These are phyloP conservation scores for Sanderia malayensis DNA, from an alignment of 30 jellyfish, hydroid and myxozoan species.

Conservation along the genomic window DNA sequence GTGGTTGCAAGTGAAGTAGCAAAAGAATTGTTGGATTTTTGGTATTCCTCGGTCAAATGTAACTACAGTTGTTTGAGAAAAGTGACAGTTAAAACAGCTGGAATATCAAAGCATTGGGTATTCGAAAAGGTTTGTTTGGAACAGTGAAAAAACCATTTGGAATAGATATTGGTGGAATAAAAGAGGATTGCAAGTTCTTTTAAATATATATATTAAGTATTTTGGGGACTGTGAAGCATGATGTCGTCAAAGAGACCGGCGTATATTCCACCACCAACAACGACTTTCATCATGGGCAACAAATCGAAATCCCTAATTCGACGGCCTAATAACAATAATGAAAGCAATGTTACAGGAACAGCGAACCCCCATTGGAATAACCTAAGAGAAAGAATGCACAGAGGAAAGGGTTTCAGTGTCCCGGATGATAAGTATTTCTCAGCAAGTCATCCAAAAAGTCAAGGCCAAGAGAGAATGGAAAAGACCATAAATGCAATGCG, in stretches of 20 bases:
- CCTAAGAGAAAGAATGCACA: conserved; percentile 17
- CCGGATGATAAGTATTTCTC: background rate
- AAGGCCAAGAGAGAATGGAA: background rate
- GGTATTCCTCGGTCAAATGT: too few species aligned
- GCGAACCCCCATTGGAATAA: conserved; percentile 35
- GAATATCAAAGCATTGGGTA: too few species aligned
- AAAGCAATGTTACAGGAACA: conserved; percentile 5
- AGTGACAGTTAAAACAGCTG: too few species aligned
- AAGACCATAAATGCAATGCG: background rate
- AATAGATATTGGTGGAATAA: too few species aligned
- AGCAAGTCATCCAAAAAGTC: background rate
- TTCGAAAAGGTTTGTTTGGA: too few species aligned
- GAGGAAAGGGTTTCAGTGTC: background rate
- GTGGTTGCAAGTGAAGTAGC: too few species aligned
- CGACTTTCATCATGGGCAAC: conserved; percentile 28
- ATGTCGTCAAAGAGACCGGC: conserved; percentile 7
- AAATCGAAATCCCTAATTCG: background rate
- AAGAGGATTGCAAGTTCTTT: too few species aligned
- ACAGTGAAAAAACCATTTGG: too few species aligned
- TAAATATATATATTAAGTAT: too few species aligned
- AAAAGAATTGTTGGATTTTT: too few species aligned
- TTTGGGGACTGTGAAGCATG: background rate
- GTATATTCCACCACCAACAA: conserved; percentile 49
- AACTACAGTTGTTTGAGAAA: too few species aligned
- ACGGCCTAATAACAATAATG: background rate